These are phyloP conservation scores for Notothenia coriiceps DNA, from an alignment of 2,113 vertebrate genomes.

Conservation along the genomic window DNA sequence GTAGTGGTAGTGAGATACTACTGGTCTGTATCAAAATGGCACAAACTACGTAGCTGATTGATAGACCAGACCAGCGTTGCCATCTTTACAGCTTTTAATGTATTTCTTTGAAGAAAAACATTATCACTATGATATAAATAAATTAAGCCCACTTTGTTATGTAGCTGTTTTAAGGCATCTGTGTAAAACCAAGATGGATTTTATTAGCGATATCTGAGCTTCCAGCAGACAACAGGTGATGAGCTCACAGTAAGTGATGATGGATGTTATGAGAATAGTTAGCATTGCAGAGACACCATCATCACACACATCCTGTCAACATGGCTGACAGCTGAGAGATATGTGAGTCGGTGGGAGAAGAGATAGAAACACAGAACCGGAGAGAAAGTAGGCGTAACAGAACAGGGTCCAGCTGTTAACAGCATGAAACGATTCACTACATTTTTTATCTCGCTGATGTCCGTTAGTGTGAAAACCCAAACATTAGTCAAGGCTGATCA, in stretches of 20 bases:
- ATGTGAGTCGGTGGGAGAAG: slow-evolving; percentile 10
- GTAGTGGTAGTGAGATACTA: too few relatives aligned
- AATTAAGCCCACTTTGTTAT: slow-evolving; percentile 20
- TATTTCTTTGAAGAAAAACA: slow-evolving; percentile 3
- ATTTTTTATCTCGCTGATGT: slow-evolving; percentile 12
- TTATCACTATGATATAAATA: neutral
- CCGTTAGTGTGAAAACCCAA: slow-evolving; percentile 20
- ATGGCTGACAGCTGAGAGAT: slow-evolving; percentile 62
- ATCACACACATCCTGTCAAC: slow-evolving; percentile 72
- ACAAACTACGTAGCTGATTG: neutral
- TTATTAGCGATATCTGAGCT: slow-evolving; percentile 27
- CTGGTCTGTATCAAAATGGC: neutral
- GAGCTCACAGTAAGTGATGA: slow-evolving; percentile 56
- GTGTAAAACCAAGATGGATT: slow-evolving; percentile 27
- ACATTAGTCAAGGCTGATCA: slow-evolving; percentile 51
- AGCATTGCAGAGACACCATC: slow-evolving; percentile 65
- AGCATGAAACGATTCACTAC: slow-evolving; percentile 48
- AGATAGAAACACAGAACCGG: slow-evolving; percentile 23
- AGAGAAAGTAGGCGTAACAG: slow-evolving; percentile 48
- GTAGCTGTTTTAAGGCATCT: slow-evolving; percentile 23
- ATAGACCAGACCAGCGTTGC: neutral
- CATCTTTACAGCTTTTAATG: neutral
- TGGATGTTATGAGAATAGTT: slow-evolving; percentile 73
- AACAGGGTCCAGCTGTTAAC: slow-evolving; percentile 65
- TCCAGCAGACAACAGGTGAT: slow-evolving; percentile 75